Conservation (phyloP, 2,797 vertebrate genomes). For the Calcarius lapponicus region DNA sequence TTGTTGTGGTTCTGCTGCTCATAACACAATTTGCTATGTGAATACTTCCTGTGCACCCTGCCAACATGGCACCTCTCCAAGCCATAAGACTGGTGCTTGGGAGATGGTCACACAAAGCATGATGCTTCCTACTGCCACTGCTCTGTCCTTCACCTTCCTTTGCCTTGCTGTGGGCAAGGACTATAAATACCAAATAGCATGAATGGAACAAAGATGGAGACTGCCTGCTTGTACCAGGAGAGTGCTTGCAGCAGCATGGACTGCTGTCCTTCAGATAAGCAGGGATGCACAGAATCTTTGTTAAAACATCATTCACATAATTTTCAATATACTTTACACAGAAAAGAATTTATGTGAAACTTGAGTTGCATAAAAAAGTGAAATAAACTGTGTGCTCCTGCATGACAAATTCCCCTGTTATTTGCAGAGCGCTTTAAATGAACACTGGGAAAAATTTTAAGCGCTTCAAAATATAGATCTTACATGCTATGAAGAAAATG, state of each 20-base stretch:
- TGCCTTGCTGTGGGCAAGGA: background rate
- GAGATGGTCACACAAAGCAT: slow-evolving; percentile 36
- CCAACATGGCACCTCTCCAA: slow-evolving; percentile 36
- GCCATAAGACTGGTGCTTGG: background rate
- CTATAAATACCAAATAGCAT: background rate
- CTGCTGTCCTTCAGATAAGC: background rate
- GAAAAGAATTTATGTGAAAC: background rate
- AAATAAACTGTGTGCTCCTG: background rate
- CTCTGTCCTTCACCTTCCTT: slow-evolving; percentile 30
- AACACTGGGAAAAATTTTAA: background rate
- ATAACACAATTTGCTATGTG: slow-evolving; percentile 40
- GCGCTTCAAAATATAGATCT: background rate
- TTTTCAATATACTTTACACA: background rate
- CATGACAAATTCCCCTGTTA: background rate
- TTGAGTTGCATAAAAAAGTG: background rate
- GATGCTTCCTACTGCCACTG: slow-evolving; percentile 31
- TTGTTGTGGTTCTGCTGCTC: slow-evolving; percentile 61
- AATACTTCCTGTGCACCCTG: slow-evolving; percentile 57
- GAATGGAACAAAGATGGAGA: background rate
- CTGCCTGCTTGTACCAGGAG: background rate
- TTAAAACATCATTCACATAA: fast-evolving
- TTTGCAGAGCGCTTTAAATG: background rate
- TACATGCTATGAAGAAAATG: background rate
- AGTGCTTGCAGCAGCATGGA: background rate
- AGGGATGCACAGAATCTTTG: background rate